A percentile compares a stretch with the other conserved stretches of the same genome.
Evolutionary conservation across 2,888 invertebrate genomes (phyloP).

Genomic region (Drosophila trichaetosa): DNA sequence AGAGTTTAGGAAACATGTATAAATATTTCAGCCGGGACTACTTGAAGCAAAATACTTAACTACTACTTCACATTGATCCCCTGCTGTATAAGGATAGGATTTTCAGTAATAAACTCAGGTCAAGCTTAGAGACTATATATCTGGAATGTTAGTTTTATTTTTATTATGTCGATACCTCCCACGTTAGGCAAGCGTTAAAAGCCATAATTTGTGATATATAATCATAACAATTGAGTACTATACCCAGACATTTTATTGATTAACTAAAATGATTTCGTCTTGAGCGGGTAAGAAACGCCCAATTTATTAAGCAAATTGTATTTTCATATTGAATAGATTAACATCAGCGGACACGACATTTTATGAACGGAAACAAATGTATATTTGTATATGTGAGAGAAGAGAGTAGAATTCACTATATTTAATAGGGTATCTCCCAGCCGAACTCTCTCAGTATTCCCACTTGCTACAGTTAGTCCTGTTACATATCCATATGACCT

Average conservation of each 20-base stretch:
- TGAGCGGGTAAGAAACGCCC: neutral
- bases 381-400: neutral
- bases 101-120: neutral
- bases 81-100: accelerated
- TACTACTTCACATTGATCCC: neutral
- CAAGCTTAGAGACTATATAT: neutral
- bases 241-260: no score
- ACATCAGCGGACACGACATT: neutral
- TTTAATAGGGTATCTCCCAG: neutral
- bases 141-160: neutral
- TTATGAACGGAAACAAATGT: no score
- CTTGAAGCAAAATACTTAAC: neutral
- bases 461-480: neutral
- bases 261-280: neutral
- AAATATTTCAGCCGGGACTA: neutral
- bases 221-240: neutral
- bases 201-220: neutral
- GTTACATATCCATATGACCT: neutral
- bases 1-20: neutral
- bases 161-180: neutral
- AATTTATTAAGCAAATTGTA: neutral
- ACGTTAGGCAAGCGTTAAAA: neutral
- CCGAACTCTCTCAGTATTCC: neutral
- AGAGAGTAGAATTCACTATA: neutral
- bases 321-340: neutral